A percentile compares a stretch with the other conserved stretches of the same genome.
Evolutionary conservation across 2,113 vertebrate genomes (phyloP).

Genomic region (Cacatua alba): DNA sequence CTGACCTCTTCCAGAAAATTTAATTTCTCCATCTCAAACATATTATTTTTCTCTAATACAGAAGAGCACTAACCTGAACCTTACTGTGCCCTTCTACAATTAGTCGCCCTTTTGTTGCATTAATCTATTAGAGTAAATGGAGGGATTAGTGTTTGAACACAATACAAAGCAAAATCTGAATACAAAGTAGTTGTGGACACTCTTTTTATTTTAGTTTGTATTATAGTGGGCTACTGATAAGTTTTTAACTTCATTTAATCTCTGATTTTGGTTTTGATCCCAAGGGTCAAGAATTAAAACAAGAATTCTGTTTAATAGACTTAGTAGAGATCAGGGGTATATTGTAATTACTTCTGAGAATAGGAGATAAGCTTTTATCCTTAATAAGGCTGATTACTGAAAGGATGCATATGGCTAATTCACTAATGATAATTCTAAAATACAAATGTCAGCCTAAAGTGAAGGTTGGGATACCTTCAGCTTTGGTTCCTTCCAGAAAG

Average conservation of each 20-base stretch:
- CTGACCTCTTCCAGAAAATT: constrained; percentile 71
- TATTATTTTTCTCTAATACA: constrained; percentile 61
- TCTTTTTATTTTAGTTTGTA: constrained; percentile 11
- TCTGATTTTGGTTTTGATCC: constrained; percentile 35
- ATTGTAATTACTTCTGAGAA: constrained; percentile 50
- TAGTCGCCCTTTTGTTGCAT: constrained; percentile 49
- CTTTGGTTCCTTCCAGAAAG: not conserved
- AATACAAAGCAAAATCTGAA: constrained; percentile 1
- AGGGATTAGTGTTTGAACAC: constrained; percentile 56
- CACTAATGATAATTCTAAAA: constrained; percentile 13
- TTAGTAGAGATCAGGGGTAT: constrained; percentile 12
- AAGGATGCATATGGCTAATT: not conserved
- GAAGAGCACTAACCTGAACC: constrained; percentile 19
- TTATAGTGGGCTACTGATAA: constrained; percentile 2
- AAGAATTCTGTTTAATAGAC: constrained; percentile 38
- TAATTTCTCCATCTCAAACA: constrained; percentile 70
- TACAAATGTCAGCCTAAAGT: not conserved
- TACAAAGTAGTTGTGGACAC: not conserved
- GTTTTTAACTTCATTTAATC: constrained; percentile 39
- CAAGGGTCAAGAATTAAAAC: constrained; percentile 39
- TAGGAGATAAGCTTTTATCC: constrained; percentile 20
- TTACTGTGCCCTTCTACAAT: constrained; percentile 44
- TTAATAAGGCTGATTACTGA: constrained; percentile 11
- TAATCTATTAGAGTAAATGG: constrained; percentile 45
- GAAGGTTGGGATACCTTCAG: not conserved